Evolutionary conservation across 2,888 invertebrate species (phyloP), one percentile per base, ranked within the genome.

Genomic region (Drosophila prolongata): DNA sequence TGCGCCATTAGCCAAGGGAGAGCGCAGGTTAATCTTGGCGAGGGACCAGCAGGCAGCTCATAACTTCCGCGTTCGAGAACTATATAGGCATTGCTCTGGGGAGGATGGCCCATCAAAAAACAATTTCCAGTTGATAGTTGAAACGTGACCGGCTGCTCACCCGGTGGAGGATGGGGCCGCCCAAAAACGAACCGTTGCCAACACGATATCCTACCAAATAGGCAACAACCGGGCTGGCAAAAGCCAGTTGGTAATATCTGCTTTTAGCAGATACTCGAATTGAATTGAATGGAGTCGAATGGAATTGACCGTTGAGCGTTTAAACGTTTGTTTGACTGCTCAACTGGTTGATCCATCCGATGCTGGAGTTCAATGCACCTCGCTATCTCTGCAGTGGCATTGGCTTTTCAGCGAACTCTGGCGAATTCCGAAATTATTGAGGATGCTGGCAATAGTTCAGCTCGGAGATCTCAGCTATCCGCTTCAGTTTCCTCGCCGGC

Each of bases 101-200:
- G 70, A 38, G 55, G 47, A 46, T 35, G 34, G 44, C 74, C 75
- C 61, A 75, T 74, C 74, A 74, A 75, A 74, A 61, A 50, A 50
- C 66, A 61, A 57, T 70, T 70, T 52, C 42, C 64, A 53, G 60
- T 68, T 74, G 74, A 78, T 76, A 69, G 68, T 76, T 66, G 61
- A 78, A 78, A 78, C 78, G 78, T 79, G 78, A 79, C 78, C 74
- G 68, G 59, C 73, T 50, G 65, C 40, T 37, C 35, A 24, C 49
- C 37, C 34, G 47, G 38, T 8, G 47, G 49, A 52, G 58, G 46
- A 40, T 46, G 30, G 16, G 59, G 34, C 44, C 75, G 74, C 73
- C 67, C 75, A 61, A 62, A 70, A 70, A 44, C 75, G 59, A 75
- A 54, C 66, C 58, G 72, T 59, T 70, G 71, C 71, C 71, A 71